phyloP scores from a whole-genome alignment of 1,140 invertebrate species.

The Cardiocondyla obscurior region DNA sequence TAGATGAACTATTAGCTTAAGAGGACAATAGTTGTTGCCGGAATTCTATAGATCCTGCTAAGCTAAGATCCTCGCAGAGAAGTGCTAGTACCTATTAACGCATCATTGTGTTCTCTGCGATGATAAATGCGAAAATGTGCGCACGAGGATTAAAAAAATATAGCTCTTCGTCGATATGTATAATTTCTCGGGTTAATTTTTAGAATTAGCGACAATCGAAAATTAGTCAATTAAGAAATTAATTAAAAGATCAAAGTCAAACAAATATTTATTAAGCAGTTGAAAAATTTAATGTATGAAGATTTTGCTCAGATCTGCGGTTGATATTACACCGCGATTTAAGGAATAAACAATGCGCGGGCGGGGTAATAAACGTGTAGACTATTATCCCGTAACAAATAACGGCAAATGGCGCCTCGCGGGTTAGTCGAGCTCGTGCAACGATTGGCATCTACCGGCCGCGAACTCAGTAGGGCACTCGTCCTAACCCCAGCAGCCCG shows the following conservation, averaged over 20 bases:
- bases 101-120: conserved; percentile 44
- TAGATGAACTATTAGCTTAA: conserved; percentile 60
- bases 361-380: neutral
- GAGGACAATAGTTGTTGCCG: conserved; percentile 51
- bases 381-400: conserved; percentile 50
- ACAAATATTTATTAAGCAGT: neutral
- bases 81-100: conserved; percentile 50
- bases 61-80: conserved; percentile 33
- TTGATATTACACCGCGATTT: neutral
- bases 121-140: conserved; percentile 34
- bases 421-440: neutral
- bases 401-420: neutral
- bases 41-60: conserved; percentile 50
- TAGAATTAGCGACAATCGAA: too few relatives aligned
- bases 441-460: neutral
- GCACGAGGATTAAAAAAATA: neutral
- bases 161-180: neutral
- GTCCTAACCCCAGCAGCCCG: conserved; percentile 19
- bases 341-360: neutral
- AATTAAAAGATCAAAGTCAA: neutral
- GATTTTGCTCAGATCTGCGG: neutral
- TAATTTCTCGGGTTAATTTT: too few relatives aligned
- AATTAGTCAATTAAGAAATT: too few relatives aligned
- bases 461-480: neutral
- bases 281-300: neutral